Conservation (phyloP, 2,888 invertebrate species). For the Syrphus vitripennis region DNA sequence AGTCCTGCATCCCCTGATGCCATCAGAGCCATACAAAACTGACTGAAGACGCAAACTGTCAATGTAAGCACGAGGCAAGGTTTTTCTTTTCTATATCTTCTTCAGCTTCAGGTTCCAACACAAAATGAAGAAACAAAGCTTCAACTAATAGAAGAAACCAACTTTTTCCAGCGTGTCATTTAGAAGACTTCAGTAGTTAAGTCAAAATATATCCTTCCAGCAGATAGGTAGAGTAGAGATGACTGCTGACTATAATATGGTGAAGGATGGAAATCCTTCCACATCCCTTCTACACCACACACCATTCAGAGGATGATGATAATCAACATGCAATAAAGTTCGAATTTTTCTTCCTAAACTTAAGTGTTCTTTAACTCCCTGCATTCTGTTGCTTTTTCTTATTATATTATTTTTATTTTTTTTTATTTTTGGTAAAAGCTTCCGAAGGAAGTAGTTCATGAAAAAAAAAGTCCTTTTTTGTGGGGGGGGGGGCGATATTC, state of each 20-base stretch:
- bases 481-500: constrained; percentile 5
- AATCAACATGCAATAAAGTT: constrained; percentile 71
- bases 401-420: background rate
- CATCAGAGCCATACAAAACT: too few species aligned
- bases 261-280: background rate
- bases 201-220: constrained; percentile 51
- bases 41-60: constrained; percentile 69
- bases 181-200: constrained; percentile 63
- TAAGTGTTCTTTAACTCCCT: constrained; percentile 24
- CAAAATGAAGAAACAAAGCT: background rate
- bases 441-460: background rate
- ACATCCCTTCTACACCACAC: background rate
- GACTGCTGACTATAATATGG: background rate
- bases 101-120: background rate
- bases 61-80: constrained; percentile 66
- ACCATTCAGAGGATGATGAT: constrained; percentile 29
- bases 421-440: background rate
- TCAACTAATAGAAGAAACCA: constrained; percentile 19
- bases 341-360: constrained; percentile 65
- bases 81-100: constrained; percentile 62
- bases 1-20: background rate
- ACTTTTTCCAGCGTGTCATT: constrained; percentile 64
- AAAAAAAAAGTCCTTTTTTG: background rate
- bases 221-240: background rate
- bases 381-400: background rate